phyloP scores from a whole-genome alignment of 2,797 vertebrate species.

The Pseudotriccus pelzelni region DNA sequence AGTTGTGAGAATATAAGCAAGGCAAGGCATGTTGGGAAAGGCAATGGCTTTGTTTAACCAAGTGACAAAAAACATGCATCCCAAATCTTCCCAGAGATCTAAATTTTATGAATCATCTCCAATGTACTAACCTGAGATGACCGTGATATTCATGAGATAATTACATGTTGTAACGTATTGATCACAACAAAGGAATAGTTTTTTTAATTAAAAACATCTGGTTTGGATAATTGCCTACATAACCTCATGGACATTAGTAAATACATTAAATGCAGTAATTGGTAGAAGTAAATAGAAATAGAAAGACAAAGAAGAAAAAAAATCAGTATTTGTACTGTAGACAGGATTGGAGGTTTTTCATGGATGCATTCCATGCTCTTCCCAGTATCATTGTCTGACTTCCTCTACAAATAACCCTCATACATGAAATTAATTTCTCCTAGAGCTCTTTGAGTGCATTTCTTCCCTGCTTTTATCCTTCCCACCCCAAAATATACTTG shows the following conservation, averaged over 20 bases:
- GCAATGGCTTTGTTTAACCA: neutral
- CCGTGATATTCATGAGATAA: neutral
- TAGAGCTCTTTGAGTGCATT: neutral
- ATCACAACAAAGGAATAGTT: neutral
- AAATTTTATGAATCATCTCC: neutral
- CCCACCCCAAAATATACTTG: neutral
- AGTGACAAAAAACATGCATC: neutral
- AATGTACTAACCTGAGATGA: neutral
- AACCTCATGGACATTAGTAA: neutral
- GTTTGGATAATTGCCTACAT: neutral
- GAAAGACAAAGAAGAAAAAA: neutral
- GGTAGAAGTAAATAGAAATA: neutral
- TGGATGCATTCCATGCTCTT: neutral
- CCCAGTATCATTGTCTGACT: neutral
- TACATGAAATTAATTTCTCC: neutral
- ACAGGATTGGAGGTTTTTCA: neutral
- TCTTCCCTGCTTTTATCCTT: neutral
- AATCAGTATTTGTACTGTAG: neutral
- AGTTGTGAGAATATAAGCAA: neutral
- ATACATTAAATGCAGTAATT: neutral
- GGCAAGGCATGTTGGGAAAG: neutral
- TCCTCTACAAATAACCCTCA: neutral
- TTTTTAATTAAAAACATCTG: neutral
- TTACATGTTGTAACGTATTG: neutral
- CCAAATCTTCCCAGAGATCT: neutral